phyloP scores from a whole-genome alignment of 2,888 invertebrate species.

The Hyppa rectilinea region DNA sequence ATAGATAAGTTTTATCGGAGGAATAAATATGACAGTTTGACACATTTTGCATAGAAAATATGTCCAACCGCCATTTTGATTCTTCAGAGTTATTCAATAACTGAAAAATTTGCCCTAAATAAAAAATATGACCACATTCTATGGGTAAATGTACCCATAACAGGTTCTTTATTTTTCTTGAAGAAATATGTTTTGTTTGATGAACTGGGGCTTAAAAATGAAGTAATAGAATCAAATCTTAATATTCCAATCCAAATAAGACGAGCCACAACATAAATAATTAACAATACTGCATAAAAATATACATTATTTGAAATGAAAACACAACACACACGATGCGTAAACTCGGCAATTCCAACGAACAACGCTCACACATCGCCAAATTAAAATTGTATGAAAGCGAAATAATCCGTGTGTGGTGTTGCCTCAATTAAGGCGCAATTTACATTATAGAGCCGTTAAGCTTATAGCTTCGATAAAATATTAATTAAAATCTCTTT shows the following conservation, averaged over 20 bases:
- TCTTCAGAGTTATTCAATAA: no score
- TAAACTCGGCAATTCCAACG: conserved; percentile 17
- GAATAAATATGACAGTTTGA: no score
- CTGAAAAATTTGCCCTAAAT: no score
- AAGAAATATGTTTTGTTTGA: background rate
- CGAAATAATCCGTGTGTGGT: conserved; percentile 41
- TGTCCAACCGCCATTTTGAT: no score
- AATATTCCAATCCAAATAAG: background rate
- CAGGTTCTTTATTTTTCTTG: background rate
- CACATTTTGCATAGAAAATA: no score
- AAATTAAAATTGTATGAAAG: conserved; percentile 40
- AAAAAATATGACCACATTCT: background rate
- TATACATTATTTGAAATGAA: background rate
- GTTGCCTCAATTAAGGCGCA: conserved; percentile 35
- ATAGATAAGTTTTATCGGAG: no score
- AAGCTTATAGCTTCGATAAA: conserved; percentile 38
- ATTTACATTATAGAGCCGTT: conserved; percentile 44
- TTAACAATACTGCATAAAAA: background rate
- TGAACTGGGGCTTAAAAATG: no score
- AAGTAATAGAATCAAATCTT: background rate
- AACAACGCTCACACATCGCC: conserved; percentile 5
- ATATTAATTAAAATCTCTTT: conserved; percentile 47
- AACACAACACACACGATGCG: conserved; percentile 3
- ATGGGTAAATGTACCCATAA: no score
- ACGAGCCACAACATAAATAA: no score